Conservation (phyloP, 2,113 vertebrate species). For the Struthidea cinerea region DNA sequence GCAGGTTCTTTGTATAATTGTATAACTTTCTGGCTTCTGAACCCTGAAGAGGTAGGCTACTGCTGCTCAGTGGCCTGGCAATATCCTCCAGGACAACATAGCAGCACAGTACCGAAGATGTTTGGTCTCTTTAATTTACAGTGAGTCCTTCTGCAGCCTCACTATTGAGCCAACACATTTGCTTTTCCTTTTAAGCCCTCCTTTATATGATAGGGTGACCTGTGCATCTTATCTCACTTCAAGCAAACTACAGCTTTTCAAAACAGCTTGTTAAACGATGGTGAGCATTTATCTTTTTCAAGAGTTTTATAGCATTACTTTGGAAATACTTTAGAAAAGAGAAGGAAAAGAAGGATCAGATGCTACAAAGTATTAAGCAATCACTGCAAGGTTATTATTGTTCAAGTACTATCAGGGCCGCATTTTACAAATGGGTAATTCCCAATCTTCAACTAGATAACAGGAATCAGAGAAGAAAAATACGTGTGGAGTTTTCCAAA, state of each 20-base stretch:
- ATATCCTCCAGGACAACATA: background rate
- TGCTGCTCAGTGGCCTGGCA: background rate
- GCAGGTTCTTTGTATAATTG: background rate
- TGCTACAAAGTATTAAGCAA: background rate
- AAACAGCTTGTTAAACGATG: background rate
- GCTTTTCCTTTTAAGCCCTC: background rate
- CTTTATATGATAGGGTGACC: background rate
- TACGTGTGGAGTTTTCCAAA: background rate
- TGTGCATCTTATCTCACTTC: background rate
- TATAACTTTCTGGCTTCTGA: background rate
- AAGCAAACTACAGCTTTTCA: background rate
- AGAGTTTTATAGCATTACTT: background rate
- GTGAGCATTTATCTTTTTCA: background rate
- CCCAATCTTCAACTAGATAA: background rate
- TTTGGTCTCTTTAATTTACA: background rate
- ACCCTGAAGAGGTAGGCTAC: background rate
- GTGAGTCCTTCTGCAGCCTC: background rate
- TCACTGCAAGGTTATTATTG: background rate
- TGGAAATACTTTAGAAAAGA: background rate
- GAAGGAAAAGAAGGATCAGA: background rate
- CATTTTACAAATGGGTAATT: background rate
- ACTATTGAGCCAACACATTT: background rate
- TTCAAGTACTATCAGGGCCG: background rate
- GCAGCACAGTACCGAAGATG: fast-evolving
- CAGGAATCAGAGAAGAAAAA: background rate